A percentile compares a stretch with the other conserved stretches of the same genome.
Evolutionary conservation across 2,113 vertebrate species (phyloP).

Genomic region (Telmatochromis sp.): DNA sequence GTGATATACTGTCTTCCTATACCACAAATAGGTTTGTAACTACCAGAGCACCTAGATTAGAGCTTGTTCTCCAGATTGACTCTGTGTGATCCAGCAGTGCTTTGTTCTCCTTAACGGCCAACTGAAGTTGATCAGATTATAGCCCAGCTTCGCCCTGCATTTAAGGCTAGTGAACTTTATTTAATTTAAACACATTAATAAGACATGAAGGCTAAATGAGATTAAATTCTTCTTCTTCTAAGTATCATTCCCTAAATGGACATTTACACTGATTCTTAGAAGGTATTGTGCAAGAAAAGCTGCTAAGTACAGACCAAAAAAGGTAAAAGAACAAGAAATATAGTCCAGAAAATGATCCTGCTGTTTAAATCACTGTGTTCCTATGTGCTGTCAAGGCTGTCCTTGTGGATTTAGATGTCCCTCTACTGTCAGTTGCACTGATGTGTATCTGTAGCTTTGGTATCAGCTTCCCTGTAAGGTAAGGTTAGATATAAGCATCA

Average conservation of each 20-base stretch:
- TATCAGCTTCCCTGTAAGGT: not conserved
- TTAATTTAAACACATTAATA: conserved; percentile 2
- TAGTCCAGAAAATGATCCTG: not conserved
- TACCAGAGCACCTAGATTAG: not conserved
- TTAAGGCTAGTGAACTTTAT: not conserved
- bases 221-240: conserved; percentile 16
- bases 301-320: not conserved
- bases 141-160: not conserved
- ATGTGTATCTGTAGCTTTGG: not conserved
- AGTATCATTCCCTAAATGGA: not conserved
- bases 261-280: not conserved
- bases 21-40: not conserved
- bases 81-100: not conserved
- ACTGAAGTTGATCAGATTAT: conserved; percentile 16
- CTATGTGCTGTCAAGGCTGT: not conserved
- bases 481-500: not conserved
- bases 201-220: not conserved
- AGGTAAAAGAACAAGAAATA: not conserved
- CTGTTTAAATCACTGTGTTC: not conserved
- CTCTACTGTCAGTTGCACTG: not conserved
- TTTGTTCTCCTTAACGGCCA: not conserved
- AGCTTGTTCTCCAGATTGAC: not conserved
- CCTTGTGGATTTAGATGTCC: not conserved
- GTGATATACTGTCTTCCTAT: not conserved
- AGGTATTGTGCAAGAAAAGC: not conserved